phyloP scores from a whole-genome alignment of 2,888 invertebrate genomes.

The Rhingia campestris region DNA sequence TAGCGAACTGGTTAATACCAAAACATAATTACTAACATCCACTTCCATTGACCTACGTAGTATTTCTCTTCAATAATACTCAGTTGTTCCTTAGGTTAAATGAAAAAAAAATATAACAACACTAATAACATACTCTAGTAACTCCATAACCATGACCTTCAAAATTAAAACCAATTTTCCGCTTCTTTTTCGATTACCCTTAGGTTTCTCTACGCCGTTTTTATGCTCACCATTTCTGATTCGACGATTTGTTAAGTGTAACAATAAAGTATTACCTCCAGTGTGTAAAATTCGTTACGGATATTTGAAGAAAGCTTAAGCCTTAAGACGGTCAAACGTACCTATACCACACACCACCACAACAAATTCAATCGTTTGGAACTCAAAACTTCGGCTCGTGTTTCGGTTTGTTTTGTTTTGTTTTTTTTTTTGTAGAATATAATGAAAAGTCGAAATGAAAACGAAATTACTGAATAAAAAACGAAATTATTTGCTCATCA shows the following conservation, averaged over 20 bases:
- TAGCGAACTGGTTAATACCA: too few relatives aligned
- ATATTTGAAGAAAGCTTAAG: slow-evolving; percentile 70
- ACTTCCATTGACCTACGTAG: too few relatives aligned
- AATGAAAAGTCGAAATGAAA: slow-evolving; percentile 58
- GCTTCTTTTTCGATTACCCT: slow-evolving; percentile 61
- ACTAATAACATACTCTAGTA: slow-evolving; percentile 67
- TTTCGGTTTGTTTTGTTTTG: slow-evolving; percentile 13
- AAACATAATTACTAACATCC: too few relatives aligned
- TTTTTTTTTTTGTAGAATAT: neutral
- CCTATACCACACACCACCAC: slow-evolving; percentile 32
- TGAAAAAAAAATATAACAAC: slow-evolving; percentile 16
- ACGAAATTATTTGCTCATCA: slow-evolving; percentile 73
- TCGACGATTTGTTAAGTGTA: slow-evolving; percentile 48
- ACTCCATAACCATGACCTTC: slow-evolving; percentile 70
- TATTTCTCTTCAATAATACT: too few relatives aligned
- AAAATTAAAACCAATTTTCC: slow-evolving; percentile 67
- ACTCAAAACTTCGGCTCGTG: slow-evolving; percentile 17
- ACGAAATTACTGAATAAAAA: slow-evolving; percentile 64
- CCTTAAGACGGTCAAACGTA: slow-evolving; percentile 38
- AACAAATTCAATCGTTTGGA: slow-evolving; percentile 68
- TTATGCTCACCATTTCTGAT: slow-evolving; percentile 28
- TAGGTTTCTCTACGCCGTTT: slow-evolving; percentile 24
- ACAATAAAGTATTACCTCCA: slow-evolving; percentile 26
- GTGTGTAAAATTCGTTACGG: slow-evolving; percentile 57
- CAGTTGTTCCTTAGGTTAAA: neutral